phyloP scores from a whole-genome alignment of 2,113 vertebrate species.

The Thalassoma bifasciatum region DNA sequence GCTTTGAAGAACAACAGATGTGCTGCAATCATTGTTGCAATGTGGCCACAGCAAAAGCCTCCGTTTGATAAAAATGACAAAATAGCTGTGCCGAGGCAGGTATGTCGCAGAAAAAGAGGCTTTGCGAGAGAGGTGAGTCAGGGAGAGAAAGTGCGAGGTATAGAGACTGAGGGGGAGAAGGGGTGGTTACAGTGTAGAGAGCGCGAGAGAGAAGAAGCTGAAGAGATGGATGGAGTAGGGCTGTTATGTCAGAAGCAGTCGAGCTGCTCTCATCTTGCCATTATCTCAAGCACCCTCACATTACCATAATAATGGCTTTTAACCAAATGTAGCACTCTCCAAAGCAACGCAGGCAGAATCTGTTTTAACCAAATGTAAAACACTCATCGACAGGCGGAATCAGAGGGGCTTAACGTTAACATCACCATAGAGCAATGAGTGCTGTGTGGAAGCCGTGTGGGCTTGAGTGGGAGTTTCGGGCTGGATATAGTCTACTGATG shows the following conservation, averaged over 20 bases:
- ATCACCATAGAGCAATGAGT: slow-evolving; percentile 62
- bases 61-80: slow-evolving; percentile 63
- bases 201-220: slow-evolving; percentile 68
- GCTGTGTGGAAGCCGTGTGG: slow-evolving; percentile 67
- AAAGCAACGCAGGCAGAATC: slow-evolving; percentile 76
- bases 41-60: slow-evolving; percentile 43
- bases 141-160: slow-evolving; percentile 60
- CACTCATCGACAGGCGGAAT: slow-evolving; percentile 73
- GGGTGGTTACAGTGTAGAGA: slow-evolving; percentile 39
- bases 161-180: neutral
- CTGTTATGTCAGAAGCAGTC: slow-evolving; percentile 83
- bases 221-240: slow-evolving; percentile 77
- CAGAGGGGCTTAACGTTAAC: slow-evolving; percentile 72
- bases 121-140: slow-evolving; percentile 63
- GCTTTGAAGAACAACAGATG: slow-evolving; percentile 22
- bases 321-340: slow-evolving; percentile 84
- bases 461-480: slow-evolving; percentile 76
- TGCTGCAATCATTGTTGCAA: slow-evolving; percentile 38
- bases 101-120: slow-evolving; percentile 18
- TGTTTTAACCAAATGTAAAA: slow-evolving; percentile 81
- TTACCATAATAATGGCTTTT: slow-evolving; percentile 86
- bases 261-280: slow-evolving; percentile 84
- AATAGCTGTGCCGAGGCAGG: slow-evolving; percentile 45
- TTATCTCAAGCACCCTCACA: slow-evolving; percentile 84
- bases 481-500: slow-evolving; percentile 61